A percentile compares a stretch with the other conserved stretches of the same genome.
Evolutionary conservation across 2,797 vertebrate species (phyloP).

Genomic region (Acrossocheilus wenchowensis): DNA sequence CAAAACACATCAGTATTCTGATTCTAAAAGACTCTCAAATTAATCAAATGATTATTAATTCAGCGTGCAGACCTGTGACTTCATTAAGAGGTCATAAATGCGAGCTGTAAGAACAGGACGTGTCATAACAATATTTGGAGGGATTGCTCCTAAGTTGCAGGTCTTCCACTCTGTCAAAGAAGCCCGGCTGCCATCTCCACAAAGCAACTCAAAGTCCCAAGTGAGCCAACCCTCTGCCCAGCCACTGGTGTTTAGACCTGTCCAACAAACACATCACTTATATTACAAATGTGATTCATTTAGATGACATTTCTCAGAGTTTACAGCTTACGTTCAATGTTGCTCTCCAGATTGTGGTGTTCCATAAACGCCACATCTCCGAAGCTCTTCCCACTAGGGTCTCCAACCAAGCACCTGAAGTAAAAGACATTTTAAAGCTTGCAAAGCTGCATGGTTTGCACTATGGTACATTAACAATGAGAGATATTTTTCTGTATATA

Average conservation of each 20-base stretch:
- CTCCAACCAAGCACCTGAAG: slow-evolving; percentile 87
- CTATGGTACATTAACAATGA: background rate
- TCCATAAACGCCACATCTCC: slow-evolving; percentile 92
- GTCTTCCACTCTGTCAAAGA: slow-evolving; percentile 83
- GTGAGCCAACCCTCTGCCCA: slow-evolving; percentile 80
- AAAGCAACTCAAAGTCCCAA: slow-evolving; percentile 86
- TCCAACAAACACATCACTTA: slow-evolving; percentile 37
- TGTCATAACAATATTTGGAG: slow-evolving; percentile 87
- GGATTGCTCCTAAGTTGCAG: slow-evolving; percentile 86
- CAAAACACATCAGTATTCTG: background rate
- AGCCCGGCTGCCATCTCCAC: slow-evolving; percentile 77
- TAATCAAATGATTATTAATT: background rate
- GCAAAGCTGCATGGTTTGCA: background rate
- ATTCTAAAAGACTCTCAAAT: background rate
- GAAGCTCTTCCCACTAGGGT: slow-evolving; percentile 85
- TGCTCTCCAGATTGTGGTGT: slow-evolving; percentile 84
- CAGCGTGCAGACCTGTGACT: slow-evolving; percentile 82
- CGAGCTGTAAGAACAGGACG: slow-evolving; percentile 84
- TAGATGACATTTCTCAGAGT: background rate
- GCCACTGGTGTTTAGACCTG: slow-evolving; percentile 81
- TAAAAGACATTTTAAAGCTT: background rate
- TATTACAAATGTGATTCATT: background rate
- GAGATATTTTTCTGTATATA: background rate
- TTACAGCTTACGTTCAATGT: slow-evolving; percentile 80
- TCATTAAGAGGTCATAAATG: slow-evolving; percentile 86